Conservation (phyloP, 2,888 invertebrate species). For the Synanthedon formicaeformis region DNA sequence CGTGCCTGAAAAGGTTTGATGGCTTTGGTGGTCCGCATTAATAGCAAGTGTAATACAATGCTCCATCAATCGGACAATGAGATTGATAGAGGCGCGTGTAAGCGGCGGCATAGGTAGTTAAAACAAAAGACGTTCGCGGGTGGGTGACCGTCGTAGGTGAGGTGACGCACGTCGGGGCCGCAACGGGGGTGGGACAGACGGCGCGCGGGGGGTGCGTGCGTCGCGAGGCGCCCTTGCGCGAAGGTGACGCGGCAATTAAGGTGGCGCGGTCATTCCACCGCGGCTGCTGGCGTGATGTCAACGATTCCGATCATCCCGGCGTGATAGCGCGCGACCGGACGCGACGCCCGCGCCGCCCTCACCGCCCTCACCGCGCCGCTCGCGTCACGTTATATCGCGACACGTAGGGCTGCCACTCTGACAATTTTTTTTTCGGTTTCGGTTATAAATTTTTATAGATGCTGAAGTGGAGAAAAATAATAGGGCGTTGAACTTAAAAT, state of each 20-base stretch:
- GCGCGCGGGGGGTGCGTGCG: constrained; percentile 14
- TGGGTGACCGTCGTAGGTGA: constrained; percentile 24
- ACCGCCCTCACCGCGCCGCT: constrained; percentile 35
- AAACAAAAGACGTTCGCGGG: constrained; percentile 30
- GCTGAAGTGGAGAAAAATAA: too few relatives aligned
- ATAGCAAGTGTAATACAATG: not conserved
- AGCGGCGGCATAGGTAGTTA: constrained; percentile 7
- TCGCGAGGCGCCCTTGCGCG: constrained; percentile 50
- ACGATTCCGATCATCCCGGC: constrained; percentile 60
- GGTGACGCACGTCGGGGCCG: not conserved
- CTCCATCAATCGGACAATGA: not conserved
- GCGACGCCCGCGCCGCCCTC: constrained; percentile 39
- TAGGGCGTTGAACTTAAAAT: too few relatives aligned
- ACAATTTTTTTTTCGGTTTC: not conserved
- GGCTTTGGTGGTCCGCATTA: too few relatives aligned
- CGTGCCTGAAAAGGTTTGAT: too few relatives aligned
- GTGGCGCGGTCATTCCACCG: constrained; percentile 57
- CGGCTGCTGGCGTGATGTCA: constrained; percentile 36
- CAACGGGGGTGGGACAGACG: not conserved
- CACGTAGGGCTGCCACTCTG: not conserved
- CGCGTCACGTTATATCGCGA: constrained; percentile 4
- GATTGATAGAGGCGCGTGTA: not conserved
- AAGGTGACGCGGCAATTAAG: constrained; percentile 67
- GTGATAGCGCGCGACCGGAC: constrained; percentile 45
- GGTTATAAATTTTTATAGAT: too few relatives aligned